Evolutionary conservation across 2,113 vertebrate species (phyloP), one percentile per base, ranked within the genome.

Genomic region (Lepisosteus osseus): DNA sequence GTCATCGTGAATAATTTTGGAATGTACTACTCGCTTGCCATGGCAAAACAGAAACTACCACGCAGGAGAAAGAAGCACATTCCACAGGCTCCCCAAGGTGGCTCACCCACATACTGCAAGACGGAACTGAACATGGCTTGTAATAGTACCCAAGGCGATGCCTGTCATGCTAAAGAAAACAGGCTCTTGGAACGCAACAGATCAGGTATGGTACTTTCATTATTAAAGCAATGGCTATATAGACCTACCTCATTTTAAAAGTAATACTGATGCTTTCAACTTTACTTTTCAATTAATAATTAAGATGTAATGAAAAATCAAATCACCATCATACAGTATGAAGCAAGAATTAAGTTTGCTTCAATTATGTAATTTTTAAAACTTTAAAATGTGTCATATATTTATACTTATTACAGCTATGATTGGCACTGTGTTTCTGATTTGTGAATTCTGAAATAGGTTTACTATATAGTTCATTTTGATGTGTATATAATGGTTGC

Each of bases 1-100:
- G 97, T 99, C 76, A 99, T 99, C 61, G 97, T 99, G 79, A 99
- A 99, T 90, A 99, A 99, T 87, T 99, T 99, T 87, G 97, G 97
- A 83, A 98, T 99, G 97, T 99, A 99, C 88, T 99, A 99, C 86
- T 99, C 97, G 4, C 87, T 99, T 86, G 97, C 97, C 72, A 99
- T 99, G 97, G 97, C 97, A 68, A 99, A 99, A 84, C 97, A 99
- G 90, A 99, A 99, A 86, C 91, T 99, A 72, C 97, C 97, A 0
- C 94, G 95, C 75, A 99, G 97, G 85, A 88, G 96, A 78, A 99
- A 99, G 94, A 98, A 97, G 85, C 96, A 99, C 83, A 98, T 99
- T 76, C 95, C 96, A 70, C 95, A 96, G 79, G 89, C 83, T 61
- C 89, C 92, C 72, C 96, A 95, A 83, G 91, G 93, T 68, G 92